Conservation (phyloP, 1,140 invertebrate species). For the Leptonema lineaticorne region DNA sequence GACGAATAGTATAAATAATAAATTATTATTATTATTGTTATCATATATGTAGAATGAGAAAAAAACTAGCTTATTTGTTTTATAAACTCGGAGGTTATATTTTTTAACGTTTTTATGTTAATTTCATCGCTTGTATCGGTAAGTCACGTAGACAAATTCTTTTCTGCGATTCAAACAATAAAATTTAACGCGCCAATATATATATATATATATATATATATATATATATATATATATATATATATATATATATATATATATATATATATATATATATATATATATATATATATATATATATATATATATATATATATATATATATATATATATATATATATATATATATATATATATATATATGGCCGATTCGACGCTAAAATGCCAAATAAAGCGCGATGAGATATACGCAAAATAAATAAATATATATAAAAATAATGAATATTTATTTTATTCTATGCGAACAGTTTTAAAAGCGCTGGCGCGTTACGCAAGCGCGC, state of each 20-base stretch:
- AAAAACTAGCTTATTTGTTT: not conserved
- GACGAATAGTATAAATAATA: not conserved
- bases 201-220: too few relatives aligned
- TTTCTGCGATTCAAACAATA: conserved; percentile 8
- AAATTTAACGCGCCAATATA: conserved; percentile 24
- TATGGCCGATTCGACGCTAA: not conserved
- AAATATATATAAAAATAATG: not conserved
- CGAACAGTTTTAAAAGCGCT: conserved; percentile 4
- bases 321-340: too few relatives aligned
- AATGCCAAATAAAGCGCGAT: not conserved
- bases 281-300: too few relatives aligned
- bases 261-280: too few relatives aligned
- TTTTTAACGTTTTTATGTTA: conserved; percentile 22
- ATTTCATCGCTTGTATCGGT: conserved; percentile 4
- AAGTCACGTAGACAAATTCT: conserved; percentile 18
- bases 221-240: too few relatives aligned
- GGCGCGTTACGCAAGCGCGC: conserved; percentile 10
- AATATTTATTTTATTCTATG: not conserved
- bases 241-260: too few relatives aligned
- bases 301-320: too few relatives aligned
- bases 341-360: too few relatives aligned
- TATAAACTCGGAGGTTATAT: conserved; percentile 11
- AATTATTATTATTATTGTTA: too few relatives aligned
- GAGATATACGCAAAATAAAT: not conserved
- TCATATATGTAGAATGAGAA: not conserved